A percentile compares a stretch with the other conserved stretches of the same genome.
Conservation (phyloP, 2,888 invertebrate genomes). For the Griposia aprilina region DNA sequence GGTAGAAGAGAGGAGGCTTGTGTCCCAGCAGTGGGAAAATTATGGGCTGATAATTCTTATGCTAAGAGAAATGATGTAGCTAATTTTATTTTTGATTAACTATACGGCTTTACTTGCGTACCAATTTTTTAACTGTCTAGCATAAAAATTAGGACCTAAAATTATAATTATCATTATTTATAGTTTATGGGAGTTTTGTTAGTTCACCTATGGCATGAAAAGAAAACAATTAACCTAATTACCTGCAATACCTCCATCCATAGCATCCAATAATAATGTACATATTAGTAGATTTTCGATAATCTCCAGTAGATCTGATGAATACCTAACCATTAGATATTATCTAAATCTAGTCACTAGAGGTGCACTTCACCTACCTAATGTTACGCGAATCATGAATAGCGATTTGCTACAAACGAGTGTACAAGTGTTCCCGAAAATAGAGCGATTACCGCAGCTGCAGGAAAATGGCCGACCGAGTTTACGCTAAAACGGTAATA, state of each 20-base stretch:
- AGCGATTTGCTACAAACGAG: constrained; percentile 28
- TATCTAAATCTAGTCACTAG: neutral
- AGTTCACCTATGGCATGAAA: neutral
- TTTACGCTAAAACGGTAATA: constrained; percentile 81
- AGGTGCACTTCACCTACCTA: neutral
- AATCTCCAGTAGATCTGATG: too few species aligned
- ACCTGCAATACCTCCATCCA: neutral
- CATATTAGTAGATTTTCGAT: neutral
- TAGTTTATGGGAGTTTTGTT: neutral
- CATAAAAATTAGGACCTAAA: neutral
- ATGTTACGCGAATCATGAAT: constrained; percentile 48
- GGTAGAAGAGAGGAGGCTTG: too few species aligned
- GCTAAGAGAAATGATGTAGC: neutral
- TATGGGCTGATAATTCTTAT: too few species aligned
- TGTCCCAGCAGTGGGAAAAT: too few species aligned
- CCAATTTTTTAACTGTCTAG: neutral
- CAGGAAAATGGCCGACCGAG: constrained; percentile 75
- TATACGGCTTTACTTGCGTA: neutral
- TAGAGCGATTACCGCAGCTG: constrained; percentile 70
- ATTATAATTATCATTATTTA: neutral
- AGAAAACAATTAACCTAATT: neutral
- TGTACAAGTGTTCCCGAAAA: constrained; percentile 61
- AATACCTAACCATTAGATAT: neutral
- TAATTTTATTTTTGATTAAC: neutral
- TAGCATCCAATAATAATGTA: neutral